Base-by-base conservation (phyloP, 2,113 vertebrate genomes). In the Nansenia antarctica region DNA sequence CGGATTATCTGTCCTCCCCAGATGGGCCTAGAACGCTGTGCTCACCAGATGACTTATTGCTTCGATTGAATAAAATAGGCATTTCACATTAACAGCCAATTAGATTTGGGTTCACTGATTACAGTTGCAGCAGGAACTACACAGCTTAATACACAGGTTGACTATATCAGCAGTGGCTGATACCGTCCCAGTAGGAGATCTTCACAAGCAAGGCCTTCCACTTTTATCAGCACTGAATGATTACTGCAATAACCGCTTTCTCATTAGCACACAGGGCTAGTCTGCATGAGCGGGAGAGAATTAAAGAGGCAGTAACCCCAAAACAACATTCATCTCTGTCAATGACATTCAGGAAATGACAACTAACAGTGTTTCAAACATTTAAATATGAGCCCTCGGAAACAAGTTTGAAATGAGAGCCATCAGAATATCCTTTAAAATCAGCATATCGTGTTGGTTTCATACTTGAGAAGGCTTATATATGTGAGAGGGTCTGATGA, bases 141-240 rank as follows among this genome's bases (percentile, higher is more conserved):
- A 9, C 5, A 18, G 20, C 47, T 62, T 77, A 39, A 70, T 55
- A 39, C 52, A n/a, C 69, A 53, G 75, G 37, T 64, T 70, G 61
- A 74, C 37, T 80, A 54, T 73, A 78, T 82, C 35, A 83, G 68
- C 64, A 70, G 47, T 58, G 75, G 68, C 62, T 81, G 70, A 60
- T 75, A 72, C 24, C 61, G 63, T 49, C 61, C 55, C 65, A 69
- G 45, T 7, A 29, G 20, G 47, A 67, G 35, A 34, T 72, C 73
- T 74, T 5, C 72, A 80, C 1, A 54, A 71, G 65, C 1, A 54
- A 71, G 65, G 59, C 31, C 32, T 62, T n/a, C 78, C 53, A 42
- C 26, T 62, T 74, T 78, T 74, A 24, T 84, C 66, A 39, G n/a
- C 35, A 27, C 61, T 65, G 55, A 83, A 45, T 67, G 72, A 82